Evolutionary conservation across 2,797 vertebrate species (phyloP).

Genomic region (Rhynchonycteris naso): DNA sequence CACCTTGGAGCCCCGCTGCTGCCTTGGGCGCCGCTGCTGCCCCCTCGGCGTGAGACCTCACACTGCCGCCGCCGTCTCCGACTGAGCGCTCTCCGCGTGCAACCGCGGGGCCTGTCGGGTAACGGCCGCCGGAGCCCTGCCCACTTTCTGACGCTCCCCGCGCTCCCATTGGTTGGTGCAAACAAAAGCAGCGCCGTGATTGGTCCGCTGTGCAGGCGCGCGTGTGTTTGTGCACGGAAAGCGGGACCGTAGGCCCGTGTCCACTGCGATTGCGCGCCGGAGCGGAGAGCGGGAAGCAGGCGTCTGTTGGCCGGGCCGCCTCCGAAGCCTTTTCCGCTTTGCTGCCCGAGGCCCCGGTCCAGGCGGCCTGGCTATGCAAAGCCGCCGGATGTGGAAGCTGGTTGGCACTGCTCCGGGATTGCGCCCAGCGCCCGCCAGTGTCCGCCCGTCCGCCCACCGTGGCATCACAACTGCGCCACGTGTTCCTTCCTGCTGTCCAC

Average conservation of each 20-base stretch:
- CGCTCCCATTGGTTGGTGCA: slow-evolving; percentile 24
- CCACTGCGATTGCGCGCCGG: background rate
- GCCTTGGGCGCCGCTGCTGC: accelerated
- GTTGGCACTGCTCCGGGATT: accelerated
- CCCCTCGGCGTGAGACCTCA: accelerated
- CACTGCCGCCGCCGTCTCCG: accelerated
- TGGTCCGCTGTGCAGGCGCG: background rate
- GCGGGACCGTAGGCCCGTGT: accelerated
- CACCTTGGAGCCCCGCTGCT: background rate
- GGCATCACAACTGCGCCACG: accelerated
- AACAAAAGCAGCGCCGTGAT: background rate
- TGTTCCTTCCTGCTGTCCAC: accelerated
- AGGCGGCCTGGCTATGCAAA: accelerated
- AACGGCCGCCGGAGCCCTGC: slow-evolving; percentile 44
- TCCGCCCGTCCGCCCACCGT: background rate
- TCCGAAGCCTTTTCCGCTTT: accelerated
- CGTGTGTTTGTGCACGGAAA: background rate
- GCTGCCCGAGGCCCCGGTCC: accelerated
- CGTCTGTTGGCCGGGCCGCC: accelerated
- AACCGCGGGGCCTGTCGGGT: background rate
- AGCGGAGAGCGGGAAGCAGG: accelerated
- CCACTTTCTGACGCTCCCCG: background rate
- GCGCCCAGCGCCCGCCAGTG: background rate
- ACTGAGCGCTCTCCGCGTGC: accelerated
- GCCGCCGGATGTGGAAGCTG: accelerated